phyloP scores from a whole-genome alignment of 2,797 vertebrate genomes.

The Onychomys torridus region DNA sequence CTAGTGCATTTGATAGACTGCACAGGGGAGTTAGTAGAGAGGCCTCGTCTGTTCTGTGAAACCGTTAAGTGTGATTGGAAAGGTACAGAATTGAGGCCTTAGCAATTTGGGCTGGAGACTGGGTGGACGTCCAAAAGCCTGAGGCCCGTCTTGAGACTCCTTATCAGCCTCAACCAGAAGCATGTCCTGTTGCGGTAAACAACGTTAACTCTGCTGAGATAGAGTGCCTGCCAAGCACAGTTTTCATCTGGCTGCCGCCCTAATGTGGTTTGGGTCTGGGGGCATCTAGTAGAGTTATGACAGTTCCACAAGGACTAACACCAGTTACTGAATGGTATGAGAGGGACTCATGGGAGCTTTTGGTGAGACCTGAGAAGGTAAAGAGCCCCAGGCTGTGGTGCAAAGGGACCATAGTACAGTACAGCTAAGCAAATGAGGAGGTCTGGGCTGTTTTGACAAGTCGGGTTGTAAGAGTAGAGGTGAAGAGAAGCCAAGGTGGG shows the following conservation, averaged over 20 bases:
- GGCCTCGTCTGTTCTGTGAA: not conserved
- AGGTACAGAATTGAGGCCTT: not conserved
- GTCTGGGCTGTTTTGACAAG: not conserved
- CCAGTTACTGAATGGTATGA: not conserved
- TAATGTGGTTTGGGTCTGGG: not conserved
- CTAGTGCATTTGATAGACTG: not conserved
- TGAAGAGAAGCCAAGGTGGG: not conserved
- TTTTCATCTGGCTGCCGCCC: not conserved
- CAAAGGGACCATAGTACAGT: not conserved
- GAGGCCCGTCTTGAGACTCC: not conserved
- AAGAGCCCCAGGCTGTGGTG: not conserved
- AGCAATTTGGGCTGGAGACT: not conserved
- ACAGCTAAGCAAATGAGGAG: not conserved
- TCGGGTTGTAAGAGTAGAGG: not conserved
- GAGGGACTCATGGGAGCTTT: not conserved
- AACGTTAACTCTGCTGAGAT: constrained; percentile 45
- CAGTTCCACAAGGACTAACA: not conserved
- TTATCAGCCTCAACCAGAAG: constrained; percentile 72
- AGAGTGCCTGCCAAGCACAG: not conserved
- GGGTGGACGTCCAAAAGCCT: not conserved
- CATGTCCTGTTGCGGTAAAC: constrained; percentile 40
- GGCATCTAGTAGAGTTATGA: not conserved
- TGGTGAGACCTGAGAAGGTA: not conserved
- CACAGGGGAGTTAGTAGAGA: not conserved
- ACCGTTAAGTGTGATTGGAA: not conserved